Conservation (phyloP, 30 jellyfish, hydroid and myxozoan species). For the Aurelia coerulea region DNA sequence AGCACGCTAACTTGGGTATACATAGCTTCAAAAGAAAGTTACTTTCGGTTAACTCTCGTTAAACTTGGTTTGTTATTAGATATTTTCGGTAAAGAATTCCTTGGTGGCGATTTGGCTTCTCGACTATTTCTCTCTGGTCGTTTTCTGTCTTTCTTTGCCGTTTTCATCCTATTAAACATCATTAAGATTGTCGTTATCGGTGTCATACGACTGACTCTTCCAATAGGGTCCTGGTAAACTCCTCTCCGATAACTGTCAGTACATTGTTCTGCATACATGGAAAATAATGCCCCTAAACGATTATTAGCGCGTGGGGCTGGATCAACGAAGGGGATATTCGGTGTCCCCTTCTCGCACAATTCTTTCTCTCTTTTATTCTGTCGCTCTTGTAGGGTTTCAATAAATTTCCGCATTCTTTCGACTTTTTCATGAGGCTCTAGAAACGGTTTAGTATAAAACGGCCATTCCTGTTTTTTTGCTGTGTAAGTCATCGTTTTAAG, state of each 20-base stretch:
- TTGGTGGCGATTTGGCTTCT: too few species aligned
- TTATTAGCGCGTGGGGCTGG: constrained; percentile 29
- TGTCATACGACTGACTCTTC: too few species aligned
- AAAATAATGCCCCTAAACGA: constrained; percentile 40
- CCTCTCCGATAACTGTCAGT: constrained; percentile 41
- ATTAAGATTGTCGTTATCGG: too few species aligned
- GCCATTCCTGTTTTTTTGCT: not conserved
- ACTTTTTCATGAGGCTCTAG: constrained; percentile 33
- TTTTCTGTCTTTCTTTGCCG: too few species aligned
- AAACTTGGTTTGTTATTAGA: too few species aligned
- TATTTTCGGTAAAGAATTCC: too few species aligned
- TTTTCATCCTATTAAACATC: too few species aligned
- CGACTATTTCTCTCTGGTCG: too few species aligned
- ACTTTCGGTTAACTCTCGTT: too few species aligned
- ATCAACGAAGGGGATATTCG: not conserved
- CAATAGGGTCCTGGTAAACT: not conserved
- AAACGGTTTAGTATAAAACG: constrained; percentile 3
- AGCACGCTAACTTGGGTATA: too few species aligned
- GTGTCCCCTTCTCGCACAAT: not conserved
- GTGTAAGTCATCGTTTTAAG: too few species aligned
- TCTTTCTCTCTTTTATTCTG: constrained; percentile 8
- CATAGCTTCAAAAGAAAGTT: too few species aligned
- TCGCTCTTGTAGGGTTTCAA: constrained; percentile 7
- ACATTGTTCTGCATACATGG: constrained; percentile 52
- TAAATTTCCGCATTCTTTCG: constrained; percentile 21